Base-by-base conservation (phyloP, 1,140 invertebrate species). In the Drosophila willistoni region DNA sequence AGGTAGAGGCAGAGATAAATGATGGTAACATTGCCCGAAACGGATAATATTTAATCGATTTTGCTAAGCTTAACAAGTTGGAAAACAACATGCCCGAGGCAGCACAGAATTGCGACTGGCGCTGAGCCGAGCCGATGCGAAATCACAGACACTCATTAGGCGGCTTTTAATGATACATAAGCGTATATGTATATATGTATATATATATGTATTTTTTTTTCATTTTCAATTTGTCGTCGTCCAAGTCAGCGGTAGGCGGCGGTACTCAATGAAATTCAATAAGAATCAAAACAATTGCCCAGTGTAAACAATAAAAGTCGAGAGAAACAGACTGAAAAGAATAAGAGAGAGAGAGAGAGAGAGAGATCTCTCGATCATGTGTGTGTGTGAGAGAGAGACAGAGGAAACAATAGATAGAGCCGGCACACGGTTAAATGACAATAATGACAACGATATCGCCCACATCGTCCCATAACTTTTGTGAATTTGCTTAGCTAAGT, bases 231-330 rank as follows among this genome's bases (percentile, higher is more conserved):
- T 66, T 62, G 25, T 67, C 59, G 75, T 67, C 63, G 75, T 71
- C 67, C 67, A 51, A 51, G 44, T 51, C 44, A 51, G 44, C 55
- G 56, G 59, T 36, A 41, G 82, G 67, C 60, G 63, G 76, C 77
- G 71, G 65, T 76, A 71, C 64, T 87, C 77, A 85, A 85, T 81
- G 79, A 83, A 86, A 86, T 87, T 83, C 76, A 83, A 87, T 89
- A 76, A 86, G 44, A 86, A 86, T 73, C 84, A 73, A 83, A 87
- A 83, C 84, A 83, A 86, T 86, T 83, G 87, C 80, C 73, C 64
- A 82, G 60, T 59, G 70, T 74, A 89, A 87, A 86, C 77, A 89
- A 80, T 70, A 51, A 61, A 41, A 14, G 61, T 7, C 36, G 25
- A 44, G 19, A 59, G 29, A 76, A 47, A 19, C 17, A 39, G 39